Evolutionary conservation across 2,797 vertebrate species (phyloP).

Genomic region (Gymnoscopelus braueri): DNA sequence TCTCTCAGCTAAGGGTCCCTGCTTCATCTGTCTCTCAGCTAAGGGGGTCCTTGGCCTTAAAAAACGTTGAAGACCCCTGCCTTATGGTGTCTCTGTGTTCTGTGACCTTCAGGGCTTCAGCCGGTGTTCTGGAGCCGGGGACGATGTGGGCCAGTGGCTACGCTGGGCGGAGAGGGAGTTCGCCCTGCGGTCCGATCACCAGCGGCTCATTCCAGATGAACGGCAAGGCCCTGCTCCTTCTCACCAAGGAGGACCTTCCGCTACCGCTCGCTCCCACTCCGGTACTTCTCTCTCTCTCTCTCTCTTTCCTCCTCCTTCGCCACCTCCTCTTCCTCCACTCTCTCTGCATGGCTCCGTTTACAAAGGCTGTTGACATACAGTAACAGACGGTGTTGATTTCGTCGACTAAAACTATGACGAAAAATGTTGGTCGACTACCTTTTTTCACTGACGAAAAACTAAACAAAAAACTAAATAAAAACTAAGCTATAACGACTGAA

Average conservation of each 20-base stretch:
- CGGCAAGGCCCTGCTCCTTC: conserved; percentile 94
- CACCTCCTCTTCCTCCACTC: neutral
- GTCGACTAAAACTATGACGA: too few species aligned
- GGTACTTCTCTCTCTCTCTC: conserved; percentile 73
- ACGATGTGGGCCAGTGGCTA: conserved; percentile 96
- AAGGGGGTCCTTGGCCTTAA: too few species aligned
- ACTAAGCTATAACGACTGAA: too few species aligned
- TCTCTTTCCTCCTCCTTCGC: neutral
- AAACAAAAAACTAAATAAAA: too few species aligned
- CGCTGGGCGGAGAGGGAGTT: conserved; percentile 97
- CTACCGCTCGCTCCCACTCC: conserved; percentile 94
- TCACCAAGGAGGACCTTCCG: conserved; percentile 99
- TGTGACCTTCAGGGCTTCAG: conserved; percentile 85
- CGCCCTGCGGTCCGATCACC: conserved; percentile 91
- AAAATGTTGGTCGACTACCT: too few species aligned
- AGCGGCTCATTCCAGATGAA: conserved; percentile 98
- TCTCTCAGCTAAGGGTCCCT: too few species aligned
- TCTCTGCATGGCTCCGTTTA: neutral
- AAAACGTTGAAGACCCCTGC: too few species aligned
- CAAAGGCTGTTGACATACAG: too few species aligned
- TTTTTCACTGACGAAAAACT: too few species aligned
- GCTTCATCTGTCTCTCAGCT: too few species aligned
- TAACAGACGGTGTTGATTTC: conserved; percentile 2
- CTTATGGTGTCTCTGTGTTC: too few species aligned
- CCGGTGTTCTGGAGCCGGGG: conserved; percentile 93